phyloP scores from a whole-genome alignment of 2,797 vertebrate genomes.

The Micropoecilia bifurca region DNA sequence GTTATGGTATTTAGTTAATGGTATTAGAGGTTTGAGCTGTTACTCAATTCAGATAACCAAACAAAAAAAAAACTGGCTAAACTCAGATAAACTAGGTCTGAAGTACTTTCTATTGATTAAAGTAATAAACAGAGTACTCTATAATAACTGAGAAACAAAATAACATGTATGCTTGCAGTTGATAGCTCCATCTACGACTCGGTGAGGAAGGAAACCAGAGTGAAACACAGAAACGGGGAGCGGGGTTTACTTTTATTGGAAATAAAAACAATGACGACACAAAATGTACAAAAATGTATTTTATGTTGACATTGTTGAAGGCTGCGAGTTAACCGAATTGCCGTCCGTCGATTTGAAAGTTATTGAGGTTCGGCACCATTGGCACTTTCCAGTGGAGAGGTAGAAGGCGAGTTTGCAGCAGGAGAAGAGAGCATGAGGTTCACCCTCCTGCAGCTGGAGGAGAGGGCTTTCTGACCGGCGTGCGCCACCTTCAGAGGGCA shows the following conservation, averaged over 20 bases:
- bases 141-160: not conserved
- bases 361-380: constrained; percentile 26
- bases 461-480: constrained; percentile 58
- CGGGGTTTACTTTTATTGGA: not conserved
- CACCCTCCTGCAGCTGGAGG: constrained; percentile 65
- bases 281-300: not conserved
- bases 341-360: not conserved
- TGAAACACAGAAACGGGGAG: not conserved
- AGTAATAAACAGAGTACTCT: not conserved
- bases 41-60: not conserved
- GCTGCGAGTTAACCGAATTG: not conserved
- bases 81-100: not conserved
- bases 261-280: not conserved
- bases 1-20: not conserved
- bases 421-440: constrained; percentile 65
- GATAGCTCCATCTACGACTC: not conserved
- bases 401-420: constrained; percentile 33
- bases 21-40: not conserved
- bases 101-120: not conserved
- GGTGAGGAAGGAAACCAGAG: not conserved
- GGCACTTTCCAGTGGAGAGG: constrained; percentile 42
- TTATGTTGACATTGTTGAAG: not conserved
- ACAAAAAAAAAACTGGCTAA: not conserved
- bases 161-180: not conserved
- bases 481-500: constrained; percentile 85